These are phyloP conservation scores for Delichon dasypus DNA, from an alignment of 2,797 vertebrate genomes.

Conservation along the genomic window DNA sequence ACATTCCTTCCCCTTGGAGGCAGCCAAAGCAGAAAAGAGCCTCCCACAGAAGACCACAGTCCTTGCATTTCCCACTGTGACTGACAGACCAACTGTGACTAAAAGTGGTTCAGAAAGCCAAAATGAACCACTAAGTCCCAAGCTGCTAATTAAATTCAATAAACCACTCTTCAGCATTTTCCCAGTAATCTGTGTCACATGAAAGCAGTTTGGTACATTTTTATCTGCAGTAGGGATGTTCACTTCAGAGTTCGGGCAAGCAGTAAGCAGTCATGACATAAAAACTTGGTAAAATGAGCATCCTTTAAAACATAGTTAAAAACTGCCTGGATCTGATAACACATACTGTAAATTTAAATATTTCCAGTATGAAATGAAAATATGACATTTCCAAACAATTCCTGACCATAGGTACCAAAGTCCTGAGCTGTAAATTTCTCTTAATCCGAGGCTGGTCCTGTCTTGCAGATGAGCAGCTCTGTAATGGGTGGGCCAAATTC, in stretches of 20 bases:
- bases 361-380: background rate
- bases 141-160: background rate
- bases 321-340: background rate
- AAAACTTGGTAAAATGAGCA: background rate
- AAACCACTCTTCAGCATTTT: background rate
- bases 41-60: background rate
- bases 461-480: rapidly evolving
- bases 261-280: rapidly evolving
- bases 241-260: background rate
- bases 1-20: background rate
- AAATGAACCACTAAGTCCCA: background rate
- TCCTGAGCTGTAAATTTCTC: background rate
- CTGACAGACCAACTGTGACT: background rate
- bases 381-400: background rate
- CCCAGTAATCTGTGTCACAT: background rate
- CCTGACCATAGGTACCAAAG: background rate
- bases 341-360: background rate
- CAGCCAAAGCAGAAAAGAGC: background rate
- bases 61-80: background rate
- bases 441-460: background rate
- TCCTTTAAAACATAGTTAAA: background rate
- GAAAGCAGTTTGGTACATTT: background rate
- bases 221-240: background rate
- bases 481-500: background rate
- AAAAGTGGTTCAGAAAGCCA: background rate